Evolutionary conservation across 2,113 vertebrate genomes (phyloP).

Genomic region (Phoenicopterus ruber): DNA sequence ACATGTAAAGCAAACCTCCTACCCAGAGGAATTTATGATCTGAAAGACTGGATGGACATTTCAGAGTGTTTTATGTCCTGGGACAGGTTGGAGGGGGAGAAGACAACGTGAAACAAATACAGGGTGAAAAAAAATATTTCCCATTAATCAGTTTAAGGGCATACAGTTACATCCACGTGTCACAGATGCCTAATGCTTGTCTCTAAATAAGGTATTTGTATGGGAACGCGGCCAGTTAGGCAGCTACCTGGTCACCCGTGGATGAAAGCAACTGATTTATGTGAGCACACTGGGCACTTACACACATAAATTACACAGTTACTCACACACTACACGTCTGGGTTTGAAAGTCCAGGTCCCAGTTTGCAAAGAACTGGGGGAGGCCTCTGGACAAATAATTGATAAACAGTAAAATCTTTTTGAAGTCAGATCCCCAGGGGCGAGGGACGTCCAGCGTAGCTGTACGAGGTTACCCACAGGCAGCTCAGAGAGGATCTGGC

Average conservation of each 20-base stretch:
- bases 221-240: neutral
- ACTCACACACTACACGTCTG: neutral
- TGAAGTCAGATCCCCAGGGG: neutral
- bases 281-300: neutral
- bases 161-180: neutral
- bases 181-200: neutral
- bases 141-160: neutral
- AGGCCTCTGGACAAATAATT: neutral
- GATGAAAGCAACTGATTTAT: slow-evolving; percentile 20
- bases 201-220: neutral
- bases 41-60: neutral
- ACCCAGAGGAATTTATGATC: neutral
- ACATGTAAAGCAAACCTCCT: neutral
- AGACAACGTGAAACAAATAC: neutral
- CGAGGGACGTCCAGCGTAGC: neutral
- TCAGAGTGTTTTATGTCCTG: neutral
- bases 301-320: neutral
- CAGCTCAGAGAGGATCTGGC: neutral
- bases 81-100: neutral
- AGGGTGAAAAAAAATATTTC: neutral
- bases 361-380: neutral
- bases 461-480: neutral
- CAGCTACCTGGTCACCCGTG: neutral
- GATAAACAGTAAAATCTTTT: neutral
- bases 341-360: neutral